Conservation (phyloP, 2,113 vertebrate species). For the Motacilla alba region DNA sequence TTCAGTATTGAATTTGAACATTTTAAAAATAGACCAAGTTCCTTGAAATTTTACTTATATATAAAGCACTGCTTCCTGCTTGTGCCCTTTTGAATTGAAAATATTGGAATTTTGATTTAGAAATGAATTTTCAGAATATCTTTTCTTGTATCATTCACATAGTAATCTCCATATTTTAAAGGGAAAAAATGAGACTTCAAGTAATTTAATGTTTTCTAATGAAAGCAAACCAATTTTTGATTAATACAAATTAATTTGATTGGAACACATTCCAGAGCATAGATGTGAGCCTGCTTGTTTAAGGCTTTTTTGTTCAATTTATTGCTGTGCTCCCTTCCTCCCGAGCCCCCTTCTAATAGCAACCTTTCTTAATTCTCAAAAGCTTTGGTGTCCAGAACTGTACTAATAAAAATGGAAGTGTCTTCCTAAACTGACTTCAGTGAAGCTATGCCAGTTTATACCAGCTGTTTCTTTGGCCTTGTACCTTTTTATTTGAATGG, state of each 20-base stretch:
- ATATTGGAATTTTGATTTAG: neutral
- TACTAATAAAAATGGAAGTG: neutral
- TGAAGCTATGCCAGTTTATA: neutral
- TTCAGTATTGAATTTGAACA: neutral
- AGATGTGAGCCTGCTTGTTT: neutral
- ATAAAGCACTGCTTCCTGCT: neutral
- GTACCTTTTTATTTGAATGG: neutral
- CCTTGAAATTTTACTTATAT: neutral
- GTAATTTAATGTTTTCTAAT: neutral
- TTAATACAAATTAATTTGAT: neutral
- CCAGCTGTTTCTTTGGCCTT: neutral
- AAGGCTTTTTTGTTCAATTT: neutral
- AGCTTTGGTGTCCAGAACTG: neutral
- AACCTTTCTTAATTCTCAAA: neutral
- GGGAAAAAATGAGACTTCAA: neutral
- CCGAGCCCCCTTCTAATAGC: neutral
- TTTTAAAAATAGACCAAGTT: neutral
- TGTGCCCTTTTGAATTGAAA: neutral
- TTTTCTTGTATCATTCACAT: neutral
- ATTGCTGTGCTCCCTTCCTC: neutral
- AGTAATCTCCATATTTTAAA: rapidly evolving
- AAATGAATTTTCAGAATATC: neutral
- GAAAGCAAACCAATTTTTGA: neutral
- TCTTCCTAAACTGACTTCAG: neutral
- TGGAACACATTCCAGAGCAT: neutral